Conservation (phyloP, 2,888 invertebrate species). For the Metallyticus violacea region DNA sequence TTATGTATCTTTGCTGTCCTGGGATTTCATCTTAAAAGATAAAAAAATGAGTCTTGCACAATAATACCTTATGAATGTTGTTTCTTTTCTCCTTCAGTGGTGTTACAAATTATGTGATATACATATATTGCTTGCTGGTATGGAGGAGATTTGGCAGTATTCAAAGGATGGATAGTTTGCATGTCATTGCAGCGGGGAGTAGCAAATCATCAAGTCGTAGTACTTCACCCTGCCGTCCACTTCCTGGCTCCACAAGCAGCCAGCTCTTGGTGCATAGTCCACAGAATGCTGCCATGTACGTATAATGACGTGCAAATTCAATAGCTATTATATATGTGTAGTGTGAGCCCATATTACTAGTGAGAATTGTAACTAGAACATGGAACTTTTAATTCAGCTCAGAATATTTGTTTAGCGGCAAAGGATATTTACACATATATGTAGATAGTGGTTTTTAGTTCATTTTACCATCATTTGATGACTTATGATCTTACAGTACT, state of each 20-base stretch:
- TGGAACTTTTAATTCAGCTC: not conserved
- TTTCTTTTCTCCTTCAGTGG: not conserved
- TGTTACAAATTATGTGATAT: not conserved
- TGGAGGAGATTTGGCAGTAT: not conserved
- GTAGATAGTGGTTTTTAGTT: not conserved
- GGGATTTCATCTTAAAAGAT: not conserved
- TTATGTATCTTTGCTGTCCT: not conserved
- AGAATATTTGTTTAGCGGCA: not conserved
- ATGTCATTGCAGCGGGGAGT: slow-evolving; percentile 48
- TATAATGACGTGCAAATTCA: not conserved
- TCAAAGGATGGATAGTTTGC: slow-evolving; percentile 42
- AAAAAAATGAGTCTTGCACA: too few species aligned
- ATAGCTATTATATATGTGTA: not conserved
- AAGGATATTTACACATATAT: not conserved
- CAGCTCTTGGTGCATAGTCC: not conserved
- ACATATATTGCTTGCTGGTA: not conserved
- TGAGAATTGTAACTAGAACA: not conserved
- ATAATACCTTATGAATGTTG: not conserved
- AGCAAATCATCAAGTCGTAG: slow-evolving; percentile 63
- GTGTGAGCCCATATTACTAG: not conserved
- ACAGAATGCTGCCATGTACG: not conserved
- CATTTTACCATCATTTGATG: not conserved
- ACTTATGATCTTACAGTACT: not conserved
- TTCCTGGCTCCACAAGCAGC: slow-evolving; percentile 33
- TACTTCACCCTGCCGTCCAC: slow-evolving; percentile 56